Conservation (phyloP, 2,797 vertebrate genomes). For the Takifugu rubripes region DNA sequence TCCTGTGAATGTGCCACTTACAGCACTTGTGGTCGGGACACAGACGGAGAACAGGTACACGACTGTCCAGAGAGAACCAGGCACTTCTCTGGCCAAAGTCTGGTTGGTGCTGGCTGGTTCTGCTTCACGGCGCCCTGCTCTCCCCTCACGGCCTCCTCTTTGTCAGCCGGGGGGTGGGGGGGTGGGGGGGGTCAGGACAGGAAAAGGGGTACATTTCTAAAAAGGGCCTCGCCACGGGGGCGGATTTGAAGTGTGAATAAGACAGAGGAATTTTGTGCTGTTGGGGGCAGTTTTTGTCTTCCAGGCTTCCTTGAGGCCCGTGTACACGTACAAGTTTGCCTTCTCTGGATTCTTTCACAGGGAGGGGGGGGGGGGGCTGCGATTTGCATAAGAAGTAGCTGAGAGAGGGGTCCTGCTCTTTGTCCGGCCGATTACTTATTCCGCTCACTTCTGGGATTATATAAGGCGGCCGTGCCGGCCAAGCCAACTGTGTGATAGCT, state of each 20-base stretch:
- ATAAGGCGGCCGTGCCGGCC: slow-evolving; percentile 35
- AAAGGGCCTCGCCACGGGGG: slow-evolving; percentile 29
- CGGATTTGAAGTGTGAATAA: slow-evolving; percentile 12
- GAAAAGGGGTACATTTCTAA: slow-evolving; percentile 16
- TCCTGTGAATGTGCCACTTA: slow-evolving; percentile 26
- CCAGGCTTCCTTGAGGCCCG: slow-evolving; percentile 3
- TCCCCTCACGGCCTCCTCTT: slow-evolving; percentile 14
- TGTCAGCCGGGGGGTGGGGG: slow-evolving; percentile 19
- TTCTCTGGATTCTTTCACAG: slow-evolving; percentile 25
- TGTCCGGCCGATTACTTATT: slow-evolving; percentile 49
- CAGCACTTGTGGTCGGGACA: background rate
- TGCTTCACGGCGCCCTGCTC: slow-evolving; percentile 23
- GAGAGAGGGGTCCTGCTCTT: slow-evolving; percentile 37
- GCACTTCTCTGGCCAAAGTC: background rate
- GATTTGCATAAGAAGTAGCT: slow-evolving; percentile 57
- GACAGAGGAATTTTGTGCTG: slow-evolving; percentile 13
- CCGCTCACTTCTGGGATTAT: slow-evolving; percentile 39
- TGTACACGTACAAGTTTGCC: slow-evolving; percentile 3
- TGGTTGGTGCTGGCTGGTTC: slow-evolving; percentile 8
- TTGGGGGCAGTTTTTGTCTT: background rate
- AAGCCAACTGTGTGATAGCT: background rate
- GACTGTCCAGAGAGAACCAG: too few species aligned
- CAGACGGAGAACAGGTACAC: too few species aligned
- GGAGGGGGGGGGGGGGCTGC: slow-evolving; percentile 3
- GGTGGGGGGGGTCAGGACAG: background rate